Conservation (phyloP, 1,140 invertebrate genomes). For the Drosophila quadrilineata region DNA sequence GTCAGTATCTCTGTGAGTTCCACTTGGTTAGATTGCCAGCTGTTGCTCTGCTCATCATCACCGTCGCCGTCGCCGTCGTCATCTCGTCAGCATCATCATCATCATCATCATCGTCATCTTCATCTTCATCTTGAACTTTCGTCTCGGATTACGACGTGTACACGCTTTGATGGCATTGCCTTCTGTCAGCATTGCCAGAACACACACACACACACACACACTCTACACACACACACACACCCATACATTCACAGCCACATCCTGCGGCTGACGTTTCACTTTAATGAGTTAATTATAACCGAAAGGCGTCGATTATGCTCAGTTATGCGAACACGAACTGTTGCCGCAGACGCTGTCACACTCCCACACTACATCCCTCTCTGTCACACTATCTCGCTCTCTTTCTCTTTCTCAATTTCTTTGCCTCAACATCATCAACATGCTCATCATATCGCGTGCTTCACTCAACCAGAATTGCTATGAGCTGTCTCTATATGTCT, state of each 20-base stretch:
- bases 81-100: background rate
- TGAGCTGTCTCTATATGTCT: slow-evolving; percentile 24
- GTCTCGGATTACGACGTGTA: slow-evolving; percentile 60
- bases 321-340: slow-evolving; percentile 79
- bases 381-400: too few relatives aligned
- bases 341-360: slow-evolving; percentile 30
- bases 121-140: background rate
- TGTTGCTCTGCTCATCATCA: slow-evolving; percentile 31
- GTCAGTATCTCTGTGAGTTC: slow-evolving; percentile 20
- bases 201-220: too few relatives aligned
- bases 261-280: slow-evolving; percentile 75
- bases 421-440: background rate
- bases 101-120: too few relatives aligned
- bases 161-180: slow-evolving; percentile 68
- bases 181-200: slow-evolving; percentile 56
- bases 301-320: slow-evolving; percentile 79
- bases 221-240: too few relatives aligned
- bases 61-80: slow-evolving; percentile 2
- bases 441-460: slow-evolving; percentile 62
- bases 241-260: too few relatives aligned
- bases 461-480: slow-evolving; percentile 66
- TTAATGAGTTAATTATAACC: slow-evolving; percentile 80
- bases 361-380: too few relatives aligned
- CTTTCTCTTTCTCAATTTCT: too few relatives aligned
- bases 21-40: slow-evolving; percentile 28